These are phyloP conservation scores for Adelphocoris suturalis DNA, from an alignment of 2,888 invertebrate genomes.

Conservation along the genomic window DNA sequence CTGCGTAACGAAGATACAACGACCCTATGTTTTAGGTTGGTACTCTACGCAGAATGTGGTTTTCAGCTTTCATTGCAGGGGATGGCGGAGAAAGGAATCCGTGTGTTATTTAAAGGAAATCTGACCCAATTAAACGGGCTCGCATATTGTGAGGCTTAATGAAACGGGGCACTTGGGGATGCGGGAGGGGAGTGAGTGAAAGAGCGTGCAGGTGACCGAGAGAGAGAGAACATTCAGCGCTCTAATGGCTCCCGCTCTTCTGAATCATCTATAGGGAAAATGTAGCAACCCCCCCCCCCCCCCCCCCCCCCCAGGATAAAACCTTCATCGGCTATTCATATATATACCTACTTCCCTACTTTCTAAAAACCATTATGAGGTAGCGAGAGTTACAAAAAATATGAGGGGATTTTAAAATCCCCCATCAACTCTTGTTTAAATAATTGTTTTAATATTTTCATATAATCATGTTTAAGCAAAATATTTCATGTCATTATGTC, in stretches of 20 bases:
- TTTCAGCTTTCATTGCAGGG: not conserved
- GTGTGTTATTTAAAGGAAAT: conserved; percentile 38
- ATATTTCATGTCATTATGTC: too few species aligned
- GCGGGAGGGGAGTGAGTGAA: not conserved
- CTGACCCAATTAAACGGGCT: conserved; percentile 47
- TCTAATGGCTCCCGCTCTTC: conserved; percentile 12
- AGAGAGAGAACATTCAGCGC: not conserved
- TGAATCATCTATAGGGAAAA: conserved; percentile 37
- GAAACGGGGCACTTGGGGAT: conserved; percentile 18
- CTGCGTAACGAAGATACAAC: too few species aligned
- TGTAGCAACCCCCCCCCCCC: not conserved
- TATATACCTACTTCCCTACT: not conserved
- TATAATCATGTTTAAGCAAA: too few species aligned
- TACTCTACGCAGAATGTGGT: too few species aligned
- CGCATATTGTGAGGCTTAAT: conserved; percentile 39
- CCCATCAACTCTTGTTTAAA: too few species aligned
- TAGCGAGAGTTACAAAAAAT: not conserved
- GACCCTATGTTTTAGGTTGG: too few species aligned
- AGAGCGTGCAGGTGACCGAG: conserved; percentile 3
- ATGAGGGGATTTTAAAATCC: too few species aligned
- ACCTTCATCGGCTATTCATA: not conserved
- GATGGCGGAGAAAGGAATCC: not conserved
- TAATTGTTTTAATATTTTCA: too few species aligned
- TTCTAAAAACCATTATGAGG: not conserved
- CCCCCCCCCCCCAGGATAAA: not conserved